Base-by-base conservation (phyloP, 2,797 vertebrate genomes). In the Chelmon rostratus region DNA sequence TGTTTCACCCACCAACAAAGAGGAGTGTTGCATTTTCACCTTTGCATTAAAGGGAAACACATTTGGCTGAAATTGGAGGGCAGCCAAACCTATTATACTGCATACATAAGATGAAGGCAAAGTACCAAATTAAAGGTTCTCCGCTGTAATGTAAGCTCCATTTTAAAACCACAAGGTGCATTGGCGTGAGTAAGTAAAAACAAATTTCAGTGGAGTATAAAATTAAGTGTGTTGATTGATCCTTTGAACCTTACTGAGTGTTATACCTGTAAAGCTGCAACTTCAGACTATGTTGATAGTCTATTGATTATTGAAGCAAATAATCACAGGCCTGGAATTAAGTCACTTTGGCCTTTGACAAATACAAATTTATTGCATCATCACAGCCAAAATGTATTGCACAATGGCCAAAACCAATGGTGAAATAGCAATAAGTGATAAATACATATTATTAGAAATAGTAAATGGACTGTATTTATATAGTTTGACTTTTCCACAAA, bases 101-200 rank as follows among this genome's bases (percentile, higher is more conserved):
- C 44, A 33, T 73, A 75, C 35, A 62, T 50, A 77, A 71, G 57
- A 61, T 58, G 74, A 70, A 64, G 70, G 71, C 56, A 77, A 54
- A 47, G 62, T 62, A 47, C 78, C 78, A 82, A 68, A 85, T 80
- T 76, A 58, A 67, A 59, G 83, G 78, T 75, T 85, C 54, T 49
- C 16, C 54, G 61, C 78, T 65, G 28, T 59, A 73, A 78, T 62
- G 59, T 54, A 46, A 58, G 53, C 65, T 75, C 42, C 50, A 44
- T 62, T 73, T 68, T 53, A 68, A 68, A 70, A 63, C 56, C 28
- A 67, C 56, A 42, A 54, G 23, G 38, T 64, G 44, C 73, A 80
- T 62, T 53, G 53, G 70, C 62, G 47, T 37, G 25, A 68, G 49
- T 67, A 35, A 68, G 58, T 76, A 42, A 83, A 64, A 35, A 68